Base-by-base conservation (phyloP, 2,888 invertebrate genomes). In the Dynastes hyllus region DNA sequence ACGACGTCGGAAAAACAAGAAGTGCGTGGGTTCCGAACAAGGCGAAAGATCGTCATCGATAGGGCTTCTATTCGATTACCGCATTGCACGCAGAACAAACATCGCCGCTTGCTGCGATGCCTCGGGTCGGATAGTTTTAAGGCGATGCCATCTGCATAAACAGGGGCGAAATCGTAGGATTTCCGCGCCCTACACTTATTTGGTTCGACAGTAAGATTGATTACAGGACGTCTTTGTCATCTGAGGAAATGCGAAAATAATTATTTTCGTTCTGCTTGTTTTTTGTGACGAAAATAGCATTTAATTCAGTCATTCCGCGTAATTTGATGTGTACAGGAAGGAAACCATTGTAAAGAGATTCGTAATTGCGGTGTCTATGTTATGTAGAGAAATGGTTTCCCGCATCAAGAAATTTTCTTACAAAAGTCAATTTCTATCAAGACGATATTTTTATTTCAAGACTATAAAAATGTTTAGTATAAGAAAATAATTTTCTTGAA, bases 51-150 rank as follows among this genome's bases (percentile, higher is more conserved):
- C 66, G 66, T 40, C 45, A 45, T 45, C 40, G 66, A 67, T 67
- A 67, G 37, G 66, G 66, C 66, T 67, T 67, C 66, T 40, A 67
- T 67, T 67, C 66, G 66, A 67, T 67, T 67, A 67, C 45, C 66
- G 65, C 22, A 55, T 37, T 65, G 32, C 65, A 65, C 32, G 22
- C 66, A 67, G 45, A 67, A 45, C 66, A 67, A 67, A 67, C 66
- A 67, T 55, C 22, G 22, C 22, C 55, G 55, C 22, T 9, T 22
- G 55, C 55, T 22, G 53, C 27, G 16, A 13, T 5, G 32, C 11
- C 37, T 16, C 32, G 37, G n/a, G 6, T 66, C 16, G 53, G 53
- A 53, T 53, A 16, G 53, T 53, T 53, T 55, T 22, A 22, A 55
- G 66, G 45, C 66, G 40, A 16, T n/a, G 66, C n/a, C 66, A 67